A percentile compares a stretch with the other conserved stretches of the same genome.
Evolutionary conservation across 2,797 vertebrate genomes (phyloP).

Genomic region (Chaetodon trifasciatus): DNA sequence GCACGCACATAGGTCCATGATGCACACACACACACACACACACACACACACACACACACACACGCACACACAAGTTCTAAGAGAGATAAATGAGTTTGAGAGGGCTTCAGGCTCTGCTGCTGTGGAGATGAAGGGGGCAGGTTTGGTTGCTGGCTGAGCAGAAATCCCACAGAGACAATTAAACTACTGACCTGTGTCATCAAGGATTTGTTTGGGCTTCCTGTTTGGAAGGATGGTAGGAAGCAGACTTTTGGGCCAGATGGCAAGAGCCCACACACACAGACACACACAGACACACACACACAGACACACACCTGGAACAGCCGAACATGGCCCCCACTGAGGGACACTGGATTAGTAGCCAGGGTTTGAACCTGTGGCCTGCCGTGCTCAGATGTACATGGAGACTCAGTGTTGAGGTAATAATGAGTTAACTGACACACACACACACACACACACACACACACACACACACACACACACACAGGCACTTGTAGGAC

Average conservation of each 20-base stretch:
- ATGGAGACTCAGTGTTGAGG: neutral
- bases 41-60: slow-evolving; percentile 19
- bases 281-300: slow-evolving; percentile 9
- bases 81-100: slow-evolving; percentile 30
- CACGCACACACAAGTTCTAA: slow-evolving; percentile 4
- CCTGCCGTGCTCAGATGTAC: neutral
- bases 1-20: neutral
- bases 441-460: neutral
- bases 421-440: neutral
- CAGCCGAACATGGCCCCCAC: slow-evolving; percentile 15
- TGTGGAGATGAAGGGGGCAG: slow-evolving; percentile 40
- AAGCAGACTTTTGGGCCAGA: slow-evolving; percentile 55
- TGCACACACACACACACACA: slow-evolving; percentile 6
- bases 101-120: slow-evolving; percentile 3
- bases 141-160: slow-evolving; percentile 35
- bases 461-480: slow-evolving; percentile 5
- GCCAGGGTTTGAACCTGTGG: slow-evolving; percentile 42
- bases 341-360: slow-evolving; percentile 15
- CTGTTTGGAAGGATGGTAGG: slow-evolving; percentile 66
- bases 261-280: slow-evolving; percentile 29
- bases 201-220: slow-evolving; percentile 68
- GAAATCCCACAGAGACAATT: slow-evolving; percentile 64
- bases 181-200: slow-evolving; percentile 63
- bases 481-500: neutral
- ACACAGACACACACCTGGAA: slow-evolving; percentile 44